Percentiles rank a stretch among this genome's conserved stretches.
phyloP scores from a whole-genome alignment of 1,140 invertebrate genomes.

The Pteromalus puparum region DNA sequence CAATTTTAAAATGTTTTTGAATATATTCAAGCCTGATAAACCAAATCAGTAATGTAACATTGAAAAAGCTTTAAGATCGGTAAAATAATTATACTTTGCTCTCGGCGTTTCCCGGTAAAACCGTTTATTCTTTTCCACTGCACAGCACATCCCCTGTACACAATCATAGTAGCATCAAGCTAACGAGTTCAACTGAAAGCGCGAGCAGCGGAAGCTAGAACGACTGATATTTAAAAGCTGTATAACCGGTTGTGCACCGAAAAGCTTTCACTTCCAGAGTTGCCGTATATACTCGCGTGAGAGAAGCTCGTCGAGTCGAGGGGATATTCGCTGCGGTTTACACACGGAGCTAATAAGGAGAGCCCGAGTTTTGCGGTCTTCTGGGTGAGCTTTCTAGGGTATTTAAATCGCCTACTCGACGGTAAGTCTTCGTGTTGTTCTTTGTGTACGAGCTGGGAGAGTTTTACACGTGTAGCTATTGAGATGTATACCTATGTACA shows the following conservation, averaged over 20 bases:
- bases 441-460: not conserved
- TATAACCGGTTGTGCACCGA: not conserved
- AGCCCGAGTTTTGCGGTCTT: conserved; percentile 29
- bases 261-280: not conserved
- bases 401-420: conserved; percentile 14
- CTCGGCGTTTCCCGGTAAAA: too few species aligned
- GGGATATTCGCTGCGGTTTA: not conserved
- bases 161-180: too few species aligned
- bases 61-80: too few species aligned
- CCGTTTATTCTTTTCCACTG: too few species aligned
- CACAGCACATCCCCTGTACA: too few species aligned
- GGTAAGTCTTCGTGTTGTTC: conserved; percentile 14
- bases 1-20: too few species aligned
- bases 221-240: not conserved
- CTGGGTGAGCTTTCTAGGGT: conserved; percentile 31
- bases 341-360: not conserved
- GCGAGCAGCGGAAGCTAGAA: not conserved
- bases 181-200: not conserved
- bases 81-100: too few species aligned
- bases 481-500: too few species aligned
- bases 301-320: not conserved
- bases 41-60: too few species aligned
- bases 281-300: not conserved
- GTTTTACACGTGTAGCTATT: not conserved
- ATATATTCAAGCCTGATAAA: too few species aligned